These are phyloP conservation scores for Notolabrus celidotus DNA, from an alignment of 2,797 vertebrate genomes.

Conservation along the genomic window DNA sequence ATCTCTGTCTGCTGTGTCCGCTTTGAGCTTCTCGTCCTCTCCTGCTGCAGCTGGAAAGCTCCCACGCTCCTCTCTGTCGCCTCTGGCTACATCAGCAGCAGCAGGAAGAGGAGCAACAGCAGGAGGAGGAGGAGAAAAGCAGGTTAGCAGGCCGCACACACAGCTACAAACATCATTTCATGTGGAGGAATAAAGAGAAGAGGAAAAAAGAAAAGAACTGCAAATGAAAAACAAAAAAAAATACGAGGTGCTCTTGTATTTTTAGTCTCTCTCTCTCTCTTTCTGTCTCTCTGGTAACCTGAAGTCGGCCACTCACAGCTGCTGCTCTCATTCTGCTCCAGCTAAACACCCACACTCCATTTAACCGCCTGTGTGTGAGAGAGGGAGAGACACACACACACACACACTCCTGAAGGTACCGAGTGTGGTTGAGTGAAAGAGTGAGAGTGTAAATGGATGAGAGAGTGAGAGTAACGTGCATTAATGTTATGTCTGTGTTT, in stretches of 20 bases:
- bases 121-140: not conserved
- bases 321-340: slow-evolving; percentile 68
- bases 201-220: not conserved
- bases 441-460: slow-evolving; percentile 28
- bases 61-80: slow-evolving; percentile 52
- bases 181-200: slow-evolving; percentile 4
- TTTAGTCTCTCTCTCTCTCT: slow-evolving; percentile 4
- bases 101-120: not conserved
- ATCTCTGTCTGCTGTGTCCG: slow-evolving; percentile 2
- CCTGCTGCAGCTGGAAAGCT: slow-evolving; percentile 45
- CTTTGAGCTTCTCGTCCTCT: slow-evolving; percentile 8
- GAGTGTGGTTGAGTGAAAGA: slow-evolving; percentile 13
- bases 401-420: slow-evolving; percentile 24
- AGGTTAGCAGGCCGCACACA: slow-evolving; percentile 36
- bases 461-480: not conserved
- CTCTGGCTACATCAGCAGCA: slow-evolving; percentile 23
- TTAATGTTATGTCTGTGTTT: not conserved
- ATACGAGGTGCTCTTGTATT: not conserved
- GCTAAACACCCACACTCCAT: slow-evolving; percentile 56
- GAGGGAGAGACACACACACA: slow-evolving; percentile 4
- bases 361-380: slow-evolving; percentile 4
- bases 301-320: slow-evolving; percentile 59
- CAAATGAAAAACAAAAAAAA: not conserved
- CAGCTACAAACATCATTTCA: slow-evolving; percentile 21
- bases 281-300: slow-evolving; percentile 43